Conservation (phyloP, 2,797 vertebrate species). For the Bovichtus diacanthus region DNA sequence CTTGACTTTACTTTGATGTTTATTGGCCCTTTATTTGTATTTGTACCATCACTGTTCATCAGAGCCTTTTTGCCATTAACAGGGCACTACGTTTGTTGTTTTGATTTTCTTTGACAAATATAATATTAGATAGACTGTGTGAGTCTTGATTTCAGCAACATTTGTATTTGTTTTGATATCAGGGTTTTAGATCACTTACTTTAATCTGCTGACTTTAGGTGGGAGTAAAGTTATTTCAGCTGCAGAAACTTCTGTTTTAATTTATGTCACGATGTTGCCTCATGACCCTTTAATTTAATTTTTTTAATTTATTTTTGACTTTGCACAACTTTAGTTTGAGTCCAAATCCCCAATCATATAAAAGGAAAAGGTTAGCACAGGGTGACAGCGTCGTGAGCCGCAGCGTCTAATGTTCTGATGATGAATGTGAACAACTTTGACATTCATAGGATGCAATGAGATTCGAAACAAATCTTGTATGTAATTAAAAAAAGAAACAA, state of each 20-base stretch:
- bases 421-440: constrained; percentile 1
- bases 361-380: not conserved
- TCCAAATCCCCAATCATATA: constrained; percentile 16
- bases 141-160: not conserved
- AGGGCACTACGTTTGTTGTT: not conserved
- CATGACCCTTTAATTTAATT: not conserved
- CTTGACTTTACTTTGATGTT: not conserved
- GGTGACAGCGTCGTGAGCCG: constrained; percentile 20
- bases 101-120: constrained; percentile 16
- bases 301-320: not conserved
- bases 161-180: not conserved
- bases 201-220: constrained; percentile 8
- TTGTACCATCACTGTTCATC: not conserved
- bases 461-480: constrained; percentile 59
- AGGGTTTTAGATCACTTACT: not conserved
- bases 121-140: not conserved
- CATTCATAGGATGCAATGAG: constrained; percentile 50
- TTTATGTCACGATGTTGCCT: constrained; percentile 11
- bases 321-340: constrained; percentile 29
- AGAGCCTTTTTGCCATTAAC: constrained; percentile 6
- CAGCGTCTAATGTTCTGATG: constrained; percentile 27
- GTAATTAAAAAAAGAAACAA: constrained; percentile 56
- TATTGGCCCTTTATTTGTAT: not conserved
- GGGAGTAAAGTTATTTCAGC: not conserved
- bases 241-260: not conserved